Percentiles rank a stretch among this genome's conserved stretches.
These are phyloP conservation scores for Pandemis corylana DNA, from an alignment of 2,888 invertebrate species.

Conservation along the genomic window DNA sequence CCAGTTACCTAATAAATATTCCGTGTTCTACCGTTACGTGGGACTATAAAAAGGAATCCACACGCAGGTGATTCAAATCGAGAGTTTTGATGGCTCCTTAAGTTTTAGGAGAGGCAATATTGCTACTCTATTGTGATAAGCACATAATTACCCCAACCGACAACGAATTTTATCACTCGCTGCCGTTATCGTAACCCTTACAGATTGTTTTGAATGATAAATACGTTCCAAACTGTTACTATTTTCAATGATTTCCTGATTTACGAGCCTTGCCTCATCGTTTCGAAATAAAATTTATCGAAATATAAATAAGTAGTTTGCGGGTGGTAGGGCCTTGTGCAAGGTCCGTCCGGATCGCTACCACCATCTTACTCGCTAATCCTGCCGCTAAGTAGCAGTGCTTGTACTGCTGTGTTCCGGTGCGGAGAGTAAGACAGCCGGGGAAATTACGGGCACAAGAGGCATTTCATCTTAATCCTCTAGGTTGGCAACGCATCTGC, in stretches of 20 bases:
- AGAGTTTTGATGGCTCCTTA: slow-evolving; percentile 37
- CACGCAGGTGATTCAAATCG: slow-evolving; percentile 32
- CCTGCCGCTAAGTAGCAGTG: too few species aligned
- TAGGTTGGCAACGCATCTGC: too few species aligned
- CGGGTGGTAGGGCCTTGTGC: too few species aligned
- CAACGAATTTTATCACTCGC: slow-evolving; percentile 27
- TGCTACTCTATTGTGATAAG: slow-evolving; percentile 32
- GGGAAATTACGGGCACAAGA: too few species aligned
- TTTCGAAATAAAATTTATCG: neutral
- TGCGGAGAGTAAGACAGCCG: too few species aligned
- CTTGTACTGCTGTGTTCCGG: too few species aligned
- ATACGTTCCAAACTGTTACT: neutral
- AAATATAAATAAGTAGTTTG: too few species aligned
- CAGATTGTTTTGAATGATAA: slow-evolving; percentile 22
- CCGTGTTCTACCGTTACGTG: slow-evolving; percentile 44
- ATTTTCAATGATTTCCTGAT: neutral
- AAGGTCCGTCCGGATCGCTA: too few species aligned
- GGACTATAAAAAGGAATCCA: slow-evolving; percentile 42
- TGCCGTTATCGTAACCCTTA: slow-evolving; percentile 18
- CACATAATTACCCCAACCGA: slow-evolving; percentile 28
- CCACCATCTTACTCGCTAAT: too few species aligned
- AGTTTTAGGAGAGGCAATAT: slow-evolving; percentile 35
- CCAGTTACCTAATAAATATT: slow-evolving; percentile 53
- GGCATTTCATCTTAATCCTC: too few species aligned
- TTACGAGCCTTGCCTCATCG: neutral